Base-by-base conservation (phyloP, 2,888 invertebrate genomes). In the Drosophila greeni region DNA sequence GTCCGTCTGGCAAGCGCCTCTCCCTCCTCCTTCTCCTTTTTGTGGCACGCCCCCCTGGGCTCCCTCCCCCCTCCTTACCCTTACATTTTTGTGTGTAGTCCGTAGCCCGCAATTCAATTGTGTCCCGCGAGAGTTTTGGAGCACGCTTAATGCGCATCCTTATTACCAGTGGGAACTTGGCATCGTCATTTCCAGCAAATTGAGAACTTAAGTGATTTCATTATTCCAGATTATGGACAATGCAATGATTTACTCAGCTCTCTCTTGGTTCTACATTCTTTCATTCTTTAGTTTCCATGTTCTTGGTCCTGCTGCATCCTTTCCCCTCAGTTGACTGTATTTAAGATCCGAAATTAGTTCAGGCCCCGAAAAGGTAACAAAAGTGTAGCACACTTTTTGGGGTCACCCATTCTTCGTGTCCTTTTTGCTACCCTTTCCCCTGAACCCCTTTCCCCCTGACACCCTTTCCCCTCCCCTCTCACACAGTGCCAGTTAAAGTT, bases 171-270 rank as follows among this genome's bases (percentile, higher is more conserved):
- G 81, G 76, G 80, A 67, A 71, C 64, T 62, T 61, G 48, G 49
- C 79, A 75, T 72, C 75, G 73, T 76, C 83, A 76, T 82, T 80
- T 76, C 75, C 74, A 71, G 68, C 77, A 76, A 84, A 85, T 85
- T 84, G 85, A 73, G 80, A 85, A 85, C 79, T 85, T 84, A 81
- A 84, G 84, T 79, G 84, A 83, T 84, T 83, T 84, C 83, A 85
- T 85, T 84, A 85, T 85, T 76, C 73, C 75, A 78, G 80, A 85
- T 85, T 85, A 84, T 77, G 77, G 76, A 82, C 77, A 82, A 82
- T 76, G 82, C 80, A 76, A 80, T 74, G 73, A 81, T 82, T 77
- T 80, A 80, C 77, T 73, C 74, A 66, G 72, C 72, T 65, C 75
- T 65, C 75, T 74, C 49, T 8, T 40, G 29, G 29, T 31, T 43